These are phyloP conservation scores for Orientallactaga sibirica DNA, from an alignment of 2,797 vertebrate genomes.

Conservation along the genomic window DNA sequence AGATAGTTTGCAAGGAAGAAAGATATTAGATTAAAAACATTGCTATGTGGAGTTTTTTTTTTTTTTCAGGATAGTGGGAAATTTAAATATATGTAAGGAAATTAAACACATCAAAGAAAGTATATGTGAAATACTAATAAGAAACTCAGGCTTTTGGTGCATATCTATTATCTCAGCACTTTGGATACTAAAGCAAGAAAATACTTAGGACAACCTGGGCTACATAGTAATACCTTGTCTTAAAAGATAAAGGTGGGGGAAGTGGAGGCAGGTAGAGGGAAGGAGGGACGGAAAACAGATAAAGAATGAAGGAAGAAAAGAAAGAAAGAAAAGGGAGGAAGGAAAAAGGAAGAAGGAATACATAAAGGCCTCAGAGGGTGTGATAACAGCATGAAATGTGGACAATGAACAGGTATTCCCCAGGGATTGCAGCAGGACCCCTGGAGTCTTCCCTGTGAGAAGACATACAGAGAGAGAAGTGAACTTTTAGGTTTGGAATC, in stretches of 20 bases:
- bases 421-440: accelerated
- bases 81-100: not conserved
- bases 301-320: no score
- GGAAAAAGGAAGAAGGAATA: no score
- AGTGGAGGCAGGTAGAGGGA: no score
- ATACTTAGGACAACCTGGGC: not conserved
- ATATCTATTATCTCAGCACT: not conserved
- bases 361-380: accelerated
- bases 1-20: not conserved
- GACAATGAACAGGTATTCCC: accelerated
- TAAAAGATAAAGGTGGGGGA: no score
- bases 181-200: not conserved
- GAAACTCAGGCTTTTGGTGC: not conserved
- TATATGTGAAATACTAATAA: not conserved
- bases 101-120: not conserved
- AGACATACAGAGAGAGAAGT: not conserved
- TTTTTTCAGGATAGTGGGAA: not conserved
- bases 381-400: no score
- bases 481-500: not conserved
- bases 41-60: not conserved
- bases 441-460: accelerated
- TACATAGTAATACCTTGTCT: not conserved
- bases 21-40: not conserved
- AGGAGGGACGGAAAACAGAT: no score
- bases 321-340: not conserved